These are phyloP conservation scores for Helarctos malayanus DNA, from an alignment of 2,797 vertebrate species.

Conservation along the genomic window DNA sequence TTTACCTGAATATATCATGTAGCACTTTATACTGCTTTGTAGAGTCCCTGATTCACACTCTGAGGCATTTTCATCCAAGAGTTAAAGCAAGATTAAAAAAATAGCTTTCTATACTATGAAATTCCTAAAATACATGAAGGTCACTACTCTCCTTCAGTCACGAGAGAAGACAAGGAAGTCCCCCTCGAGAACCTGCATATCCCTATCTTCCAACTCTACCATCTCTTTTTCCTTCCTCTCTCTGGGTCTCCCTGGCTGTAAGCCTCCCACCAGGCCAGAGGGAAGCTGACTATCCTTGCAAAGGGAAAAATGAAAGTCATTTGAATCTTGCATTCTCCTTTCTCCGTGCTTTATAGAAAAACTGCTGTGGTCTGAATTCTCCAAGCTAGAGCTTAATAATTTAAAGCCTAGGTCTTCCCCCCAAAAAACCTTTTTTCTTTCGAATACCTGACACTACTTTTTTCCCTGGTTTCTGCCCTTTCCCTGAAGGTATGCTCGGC, in stretches of 20 bases:
- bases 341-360: slow-evolving; percentile 14
- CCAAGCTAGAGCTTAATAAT: neutral
- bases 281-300: neutral
- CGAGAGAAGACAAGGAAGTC: neutral
- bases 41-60: neutral
- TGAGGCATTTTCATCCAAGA: neutral
- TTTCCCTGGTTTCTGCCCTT: neutral
- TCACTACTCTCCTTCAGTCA: neutral
- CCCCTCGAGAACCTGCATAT: neutral
- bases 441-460: slow-evolving; percentile 9
- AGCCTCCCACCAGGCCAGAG: neutral
- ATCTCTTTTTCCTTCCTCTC: neutral
- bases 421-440: neutral
- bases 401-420: neutral
- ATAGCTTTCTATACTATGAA: neutral
- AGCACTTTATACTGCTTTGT: neutral
- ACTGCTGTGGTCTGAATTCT: neutral
- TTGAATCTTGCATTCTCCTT: neutral
- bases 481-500: neutral
- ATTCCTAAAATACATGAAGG: neutral
- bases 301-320: neutral
- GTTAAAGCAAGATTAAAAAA: neutral
- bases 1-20: neutral
- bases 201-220: neutral
- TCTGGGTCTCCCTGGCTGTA: neutral